These are phyloP conservation scores for Physella acuta DNA, from an alignment of 1,140 invertebrate genomes.

Conservation along the genomic window DNA sequence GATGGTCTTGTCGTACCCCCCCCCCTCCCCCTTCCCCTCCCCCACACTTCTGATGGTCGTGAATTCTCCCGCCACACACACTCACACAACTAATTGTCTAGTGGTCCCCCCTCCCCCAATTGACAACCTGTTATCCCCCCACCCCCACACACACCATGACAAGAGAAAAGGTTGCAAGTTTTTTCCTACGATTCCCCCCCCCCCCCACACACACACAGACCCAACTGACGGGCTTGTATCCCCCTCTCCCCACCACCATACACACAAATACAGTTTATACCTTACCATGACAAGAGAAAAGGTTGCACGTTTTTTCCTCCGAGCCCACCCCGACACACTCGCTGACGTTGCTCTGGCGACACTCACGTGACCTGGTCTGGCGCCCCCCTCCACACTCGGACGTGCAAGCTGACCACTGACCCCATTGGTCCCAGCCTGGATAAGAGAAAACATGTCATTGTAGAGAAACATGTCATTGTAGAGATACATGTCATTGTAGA, in stretches of 20 bases:
- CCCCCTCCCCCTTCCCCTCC: too few species aligned
- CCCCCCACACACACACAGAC: constrained; percentile 34
- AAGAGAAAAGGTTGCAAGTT: not conserved
- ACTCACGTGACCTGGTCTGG: constrained; percentile 39
- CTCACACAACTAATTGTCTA: too few species aligned
- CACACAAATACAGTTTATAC: constrained; percentile 39
- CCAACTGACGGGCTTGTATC: constrained; percentile 50
- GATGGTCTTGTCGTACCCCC: too few species aligned
- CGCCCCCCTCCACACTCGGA: constrained; percentile 41
- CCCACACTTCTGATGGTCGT: too few species aligned
- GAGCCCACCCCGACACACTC: constrained; percentile 33
- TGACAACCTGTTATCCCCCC: too few species aligned
- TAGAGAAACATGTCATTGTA: not conserved
- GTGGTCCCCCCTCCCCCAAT: too few species aligned
- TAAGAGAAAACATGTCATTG: not conserved
- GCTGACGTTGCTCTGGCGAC: constrained; percentile 27
- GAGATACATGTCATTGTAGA: not conserved
- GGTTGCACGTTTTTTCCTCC: constrained; percentile 46
- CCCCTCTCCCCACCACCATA: constrained; percentile 28
- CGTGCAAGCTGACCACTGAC: constrained; percentile 45
- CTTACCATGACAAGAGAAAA: constrained; percentile 47
- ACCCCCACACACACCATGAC: not conserved
- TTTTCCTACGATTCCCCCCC: not conserved
- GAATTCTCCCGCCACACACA: too few species aligned
- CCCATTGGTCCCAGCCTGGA: constrained; percentile 48